Base-by-base conservation (phyloP, 2,797 vertebrate species). In the Hephaestus fuliginosus region DNA sequence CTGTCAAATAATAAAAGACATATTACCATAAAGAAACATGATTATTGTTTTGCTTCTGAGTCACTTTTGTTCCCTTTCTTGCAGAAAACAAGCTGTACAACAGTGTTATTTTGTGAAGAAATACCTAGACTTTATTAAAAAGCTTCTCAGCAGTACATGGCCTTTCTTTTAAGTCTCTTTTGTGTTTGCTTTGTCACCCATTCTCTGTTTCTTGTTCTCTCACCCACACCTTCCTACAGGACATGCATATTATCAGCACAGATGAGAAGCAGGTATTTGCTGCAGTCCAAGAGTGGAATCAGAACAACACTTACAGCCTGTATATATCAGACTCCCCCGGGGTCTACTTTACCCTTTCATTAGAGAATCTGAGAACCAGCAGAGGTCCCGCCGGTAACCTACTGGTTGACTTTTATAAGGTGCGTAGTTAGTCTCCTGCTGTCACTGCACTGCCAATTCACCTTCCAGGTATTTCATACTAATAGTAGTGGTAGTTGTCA, bases 241-340 rank as follows among this genome's bases (percentile, higher is more conserved):
- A 99, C 94, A 98, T 99, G 98, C 98, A 99, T 80, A 98, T 99
- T 78, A 98, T 99, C 94, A 99, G 97, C 60, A 99, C 98, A 2
- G 96, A 97, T 82, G 97, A 99, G 92, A 98, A 97, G 83, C 98
- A 98, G 90, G 97, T 99, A 8, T 97, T 99, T 83, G 97, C 98
- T 57, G 98, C 98, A 0, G 97, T 99, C 15, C 98, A 99, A 52
- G 98, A 99, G 86, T 99, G 98, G 98, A 98, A 99, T 91, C 98
- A 99, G 92, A 99, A 99, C 0, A 97, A 98, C 56, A 99, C 98
- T 0, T 99, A 99, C 88, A 99, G 98, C 74, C 95, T 99, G 80
- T 99, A 99, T 74, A 97, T 98, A 94, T 99, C 98, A 0, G 98
- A 99, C 91, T 96, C 95, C 0, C 95, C 95, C 1, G 98, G 97